Evolutionary conservation across 2,888 invertebrate genomes (phyloP).

Genomic region (Watsonalla cultraria): DNA sequence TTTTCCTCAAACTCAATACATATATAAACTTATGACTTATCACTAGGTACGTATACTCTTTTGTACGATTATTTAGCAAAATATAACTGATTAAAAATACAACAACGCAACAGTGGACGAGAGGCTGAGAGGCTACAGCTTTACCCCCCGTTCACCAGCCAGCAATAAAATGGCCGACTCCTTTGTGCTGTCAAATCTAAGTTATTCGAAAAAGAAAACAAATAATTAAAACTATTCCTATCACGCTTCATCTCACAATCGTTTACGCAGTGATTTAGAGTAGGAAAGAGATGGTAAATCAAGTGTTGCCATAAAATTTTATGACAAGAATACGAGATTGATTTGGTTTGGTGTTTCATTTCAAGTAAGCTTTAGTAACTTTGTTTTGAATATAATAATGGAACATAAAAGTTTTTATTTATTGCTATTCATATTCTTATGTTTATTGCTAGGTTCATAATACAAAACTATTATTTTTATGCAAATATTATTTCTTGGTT

Average conservation of each 20-base stretch:
- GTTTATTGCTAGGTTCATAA: no score
- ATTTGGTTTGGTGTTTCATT: not conserved
- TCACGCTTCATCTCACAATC: conserved; percentile 54
- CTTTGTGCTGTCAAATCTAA: conserved; percentile 75
- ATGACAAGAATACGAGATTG: not conserved
- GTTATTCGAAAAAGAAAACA: conserved; percentile 68
- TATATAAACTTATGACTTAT: conserved; percentile 53
- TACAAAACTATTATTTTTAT: no score
- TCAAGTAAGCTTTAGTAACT: not conserved
- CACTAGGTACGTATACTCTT: conserved; percentile 70
- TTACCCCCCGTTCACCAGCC: conserved; percentile 48
- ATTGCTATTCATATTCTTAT: no score
- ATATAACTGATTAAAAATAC: conserved; percentile 54
- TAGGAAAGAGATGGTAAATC: conserved; percentile 44
- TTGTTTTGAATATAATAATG: not conserved
- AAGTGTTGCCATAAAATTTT: conserved; percentile 34
- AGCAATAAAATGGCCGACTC: conserved; percentile 76
- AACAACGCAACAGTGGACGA: conserved; percentile 43
- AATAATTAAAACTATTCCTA: conserved; percentile 64
- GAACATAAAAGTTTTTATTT: no score
- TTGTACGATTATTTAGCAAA: conserved; percentile 59
- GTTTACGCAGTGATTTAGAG: conserved; percentile 40
- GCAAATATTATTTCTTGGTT: no score
- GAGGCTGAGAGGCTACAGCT: conserved; percentile 32
- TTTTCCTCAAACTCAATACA: conserved; percentile 49